Evolutionary conservation across 2,888 invertebrate genomes (phyloP).

Genomic region (Corbicula japonica): DNA sequence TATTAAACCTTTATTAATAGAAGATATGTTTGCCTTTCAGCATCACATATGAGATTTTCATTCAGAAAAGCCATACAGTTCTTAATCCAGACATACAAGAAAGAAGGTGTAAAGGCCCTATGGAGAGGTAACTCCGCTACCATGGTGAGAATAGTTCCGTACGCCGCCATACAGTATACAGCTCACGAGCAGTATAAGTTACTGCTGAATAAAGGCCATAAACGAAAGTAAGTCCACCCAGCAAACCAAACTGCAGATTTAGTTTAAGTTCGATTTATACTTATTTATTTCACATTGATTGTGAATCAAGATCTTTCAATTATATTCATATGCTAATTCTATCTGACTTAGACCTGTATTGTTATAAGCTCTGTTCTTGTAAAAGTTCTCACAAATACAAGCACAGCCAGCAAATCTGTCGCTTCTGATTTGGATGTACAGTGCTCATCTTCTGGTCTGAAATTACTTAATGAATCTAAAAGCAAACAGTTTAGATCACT

Average conservation of each 20-base stretch:
- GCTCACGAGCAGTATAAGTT: slow-evolving; percentile 98
- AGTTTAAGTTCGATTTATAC: background rate
- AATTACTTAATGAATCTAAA: no score
- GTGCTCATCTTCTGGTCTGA: no score
- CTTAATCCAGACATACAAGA: slow-evolving; percentile 89
- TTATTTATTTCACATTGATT: background rate
- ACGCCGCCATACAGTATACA: slow-evolving; percentile 98
- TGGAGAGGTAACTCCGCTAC: slow-evolving; percentile 99
- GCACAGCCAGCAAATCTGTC: no score
- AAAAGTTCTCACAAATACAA: no score
- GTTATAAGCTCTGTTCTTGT: no score
- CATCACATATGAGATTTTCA: slow-evolving; percentile 86
- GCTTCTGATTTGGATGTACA: no score
- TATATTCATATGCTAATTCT: background rate
- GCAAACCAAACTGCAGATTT: no score
- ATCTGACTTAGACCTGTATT: no score
- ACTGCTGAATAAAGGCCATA: slow-evolving; percentile 48
- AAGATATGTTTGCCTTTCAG: no score
- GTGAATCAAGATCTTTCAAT: background rate
- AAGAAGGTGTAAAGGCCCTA: slow-evolving; percentile 93
- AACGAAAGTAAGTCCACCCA: slow-evolving; percentile 48
- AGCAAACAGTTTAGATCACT: no score
- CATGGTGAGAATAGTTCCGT: slow-evolving; percentile 98
- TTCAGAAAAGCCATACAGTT: slow-evolving; percentile 87
- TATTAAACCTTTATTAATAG: no score